phyloP scores from a whole-genome alignment of 1,140 invertebrate genomes.

The Brachionus paranguensis region DNA sequence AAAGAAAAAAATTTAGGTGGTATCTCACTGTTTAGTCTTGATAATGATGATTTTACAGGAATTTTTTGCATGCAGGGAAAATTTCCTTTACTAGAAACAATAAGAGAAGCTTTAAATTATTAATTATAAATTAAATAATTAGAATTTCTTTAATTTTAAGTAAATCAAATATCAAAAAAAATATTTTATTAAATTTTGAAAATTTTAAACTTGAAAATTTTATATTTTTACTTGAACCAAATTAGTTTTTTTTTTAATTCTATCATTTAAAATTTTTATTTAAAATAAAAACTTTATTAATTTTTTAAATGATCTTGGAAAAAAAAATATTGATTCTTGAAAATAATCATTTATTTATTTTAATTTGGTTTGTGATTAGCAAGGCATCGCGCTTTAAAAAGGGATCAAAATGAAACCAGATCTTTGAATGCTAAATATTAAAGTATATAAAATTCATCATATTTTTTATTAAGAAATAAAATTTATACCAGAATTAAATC shows the following conservation, averaged over 20 bases:
- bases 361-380: too few species aligned
- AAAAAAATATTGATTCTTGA: too few species aligned
- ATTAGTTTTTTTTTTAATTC: neutral
- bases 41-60: conserved; percentile 32
- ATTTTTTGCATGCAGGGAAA: conserved; percentile 2
- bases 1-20: neutral
- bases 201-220: neutral
- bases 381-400: too few species aligned
- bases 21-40: neutral
- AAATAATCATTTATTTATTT: too few species aligned
- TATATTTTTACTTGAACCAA: neutral
- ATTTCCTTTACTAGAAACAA: conserved; percentile 53
- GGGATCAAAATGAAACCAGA: too few species aligned
- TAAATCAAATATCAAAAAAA: neutral
- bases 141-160: neutral
- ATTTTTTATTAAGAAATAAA: too few species aligned
- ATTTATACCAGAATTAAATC: too few species aligned
- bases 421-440: too few species aligned
- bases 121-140: neutral
- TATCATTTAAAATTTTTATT: neutral
- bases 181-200: neutral
- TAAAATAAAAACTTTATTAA: neutral
- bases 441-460: too few species aligned
- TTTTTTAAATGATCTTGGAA: neutral
- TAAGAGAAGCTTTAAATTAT: conserved; percentile 59